Percentiles rank a stretch among this genome's conserved stretches.
phyloP scores from a whole-genome alignment of 2,888 invertebrate genomes.

The Drosophila prostipennis region DNA sequence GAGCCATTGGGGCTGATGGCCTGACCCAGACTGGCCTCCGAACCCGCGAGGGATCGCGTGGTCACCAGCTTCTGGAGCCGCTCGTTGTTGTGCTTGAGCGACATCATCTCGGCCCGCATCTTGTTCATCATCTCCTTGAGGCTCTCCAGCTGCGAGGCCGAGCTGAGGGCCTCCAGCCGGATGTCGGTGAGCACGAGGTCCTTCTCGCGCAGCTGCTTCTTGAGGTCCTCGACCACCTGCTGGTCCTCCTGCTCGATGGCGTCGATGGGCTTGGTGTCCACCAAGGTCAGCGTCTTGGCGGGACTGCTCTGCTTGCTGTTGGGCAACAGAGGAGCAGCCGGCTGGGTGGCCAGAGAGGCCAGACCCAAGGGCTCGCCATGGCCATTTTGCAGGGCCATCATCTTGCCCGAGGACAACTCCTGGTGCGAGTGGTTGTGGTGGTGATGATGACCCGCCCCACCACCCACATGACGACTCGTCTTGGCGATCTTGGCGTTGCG shows the following conservation, averaged over 20 bases:
- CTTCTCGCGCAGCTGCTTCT: slow-evolving; percentile 97
- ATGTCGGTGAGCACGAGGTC: slow-evolving; percentile 98
- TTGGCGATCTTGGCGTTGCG: slow-evolving; percentile 92
- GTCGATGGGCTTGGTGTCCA: slow-evolving; percentile 84
- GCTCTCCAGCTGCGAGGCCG: slow-evolving; percentile 98
- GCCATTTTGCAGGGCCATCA: slow-evolving; percentile 61
- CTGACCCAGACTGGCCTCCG: slow-evolving; percentile 86
- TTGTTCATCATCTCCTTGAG: slow-evolving; percentile 98
- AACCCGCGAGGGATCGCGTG: slow-evolving; percentile 87
- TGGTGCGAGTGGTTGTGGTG: slow-evolving; percentile 54
- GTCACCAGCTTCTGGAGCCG: slow-evolving; percentile 94
- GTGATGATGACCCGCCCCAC: slow-evolving; percentile 83
- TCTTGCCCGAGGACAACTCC: slow-evolving; percentile 20
- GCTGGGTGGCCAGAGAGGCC: slow-evolving; percentile 77
- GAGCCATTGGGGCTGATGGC: slow-evolving; percentile 84
- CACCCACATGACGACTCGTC: slow-evolving; percentile 85
- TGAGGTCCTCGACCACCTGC: slow-evolving; percentile 90
- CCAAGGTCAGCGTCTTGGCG: slow-evolving; percentile 84
- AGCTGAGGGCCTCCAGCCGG: slow-evolving; percentile 96
- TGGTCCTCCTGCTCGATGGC: slow-evolving; percentile 83
- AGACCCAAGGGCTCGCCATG: slow-evolving; percentile 72
- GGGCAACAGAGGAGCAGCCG: slow-evolving; percentile 80
- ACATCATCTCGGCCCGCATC: slow-evolving; percentile 98
- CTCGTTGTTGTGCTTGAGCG: slow-evolving; percentile 98
- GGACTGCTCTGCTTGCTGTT: slow-evolving; percentile 83